Evolutionary conservation across 2,888 invertebrate species (phyloP).

Genomic region (Harpagoxenus sublaevis): DNA sequence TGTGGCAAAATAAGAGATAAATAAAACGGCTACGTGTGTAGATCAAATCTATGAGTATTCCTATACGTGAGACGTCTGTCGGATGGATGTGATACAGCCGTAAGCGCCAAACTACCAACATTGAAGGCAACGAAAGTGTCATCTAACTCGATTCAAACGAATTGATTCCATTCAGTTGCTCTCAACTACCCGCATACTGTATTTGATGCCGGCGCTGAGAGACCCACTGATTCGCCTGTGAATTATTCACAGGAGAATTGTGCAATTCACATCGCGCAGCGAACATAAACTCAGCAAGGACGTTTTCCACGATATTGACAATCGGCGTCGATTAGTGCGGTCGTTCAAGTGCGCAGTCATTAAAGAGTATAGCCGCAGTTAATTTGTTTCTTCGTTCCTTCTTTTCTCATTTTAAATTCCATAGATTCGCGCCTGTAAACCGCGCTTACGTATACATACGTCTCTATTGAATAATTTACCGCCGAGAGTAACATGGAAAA

Average conservation of each 20-base stretch:
- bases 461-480: not conserved
- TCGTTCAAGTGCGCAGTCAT: not conserved
- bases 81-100: slow-evolving; percentile 48
- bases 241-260: slow-evolving; percentile 65
- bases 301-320: slow-evolving; percentile 35
- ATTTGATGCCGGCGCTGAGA: slow-evolving; percentile 51
- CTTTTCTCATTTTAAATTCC: not conserved
- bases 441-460: not conserved
- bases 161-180: slow-evolving; percentile 51
- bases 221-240: slow-evolving; percentile 51
- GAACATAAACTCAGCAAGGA: slow-evolving; percentile 67
- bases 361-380: not conserved
- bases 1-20: slow-evolving; percentile 66
- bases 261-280: slow-evolving; percentile 68
- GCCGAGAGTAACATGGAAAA: not conserved
- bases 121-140: slow-evolving; percentile 50
- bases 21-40: slow-evolving; percentile 43
- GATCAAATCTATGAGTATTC: slow-evolving; percentile 42
- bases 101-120: slow-evolving; percentile 66
- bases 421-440: not conserved
- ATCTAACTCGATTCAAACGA: slow-evolving; percentile 38
- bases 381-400: not conserved
- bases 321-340: not conserved
- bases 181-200: slow-evolving; percentile 18
- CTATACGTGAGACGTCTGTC: slow-evolving; percentile 51